Percentiles rank a stretch among this genome's conserved stretches.
Evolutionary conservation across 2,113 vertebrate species (phyloP).

Genomic region (Dascyllus trimaculatus): DNA sequence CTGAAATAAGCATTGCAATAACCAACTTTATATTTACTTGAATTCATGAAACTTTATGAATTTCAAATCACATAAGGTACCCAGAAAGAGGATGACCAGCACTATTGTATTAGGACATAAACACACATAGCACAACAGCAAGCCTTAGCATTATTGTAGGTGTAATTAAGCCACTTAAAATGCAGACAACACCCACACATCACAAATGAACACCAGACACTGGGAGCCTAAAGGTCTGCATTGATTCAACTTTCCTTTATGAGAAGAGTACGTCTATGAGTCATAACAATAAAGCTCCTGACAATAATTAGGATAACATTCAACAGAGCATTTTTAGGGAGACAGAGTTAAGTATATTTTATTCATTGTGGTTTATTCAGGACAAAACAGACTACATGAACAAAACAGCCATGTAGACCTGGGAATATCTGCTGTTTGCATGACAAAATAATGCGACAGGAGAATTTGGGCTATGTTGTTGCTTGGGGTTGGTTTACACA

Average conservation of each 20-base stretch:
- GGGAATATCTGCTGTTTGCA: conserved; percentile 18
- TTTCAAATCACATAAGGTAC: neutral
- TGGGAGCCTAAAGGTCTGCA: conserved; percentile 13
- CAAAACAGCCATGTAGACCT: conserved; percentile 12
- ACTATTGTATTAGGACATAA: conserved; percentile 14
- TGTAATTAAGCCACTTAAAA: conserved; percentile 45
- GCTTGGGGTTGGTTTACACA: neutral
- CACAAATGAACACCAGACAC: conserved; percentile 38
- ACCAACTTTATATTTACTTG: too few relatives aligned
- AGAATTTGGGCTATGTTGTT: conserved; percentile 37
- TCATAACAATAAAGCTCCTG: conserved; percentile 34
- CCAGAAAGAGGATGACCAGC: neutral
- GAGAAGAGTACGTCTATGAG: neutral
- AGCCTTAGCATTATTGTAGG: conserved; percentile 1
- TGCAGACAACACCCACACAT: conserved; percentile 57
- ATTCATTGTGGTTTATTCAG: conserved; percentile 1
- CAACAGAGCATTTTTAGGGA: conserved; percentile 16
- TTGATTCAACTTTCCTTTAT: conserved; percentile 12
- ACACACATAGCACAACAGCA: conserved; percentile 10
- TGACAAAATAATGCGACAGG: conserved; percentile 47
- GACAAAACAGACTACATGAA: conserved; percentile 15
- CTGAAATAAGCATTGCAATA: neutral
- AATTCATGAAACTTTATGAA: too few relatives aligned
- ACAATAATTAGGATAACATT: conserved; percentile 18
- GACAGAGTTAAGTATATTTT: neutral